Percentiles rank a stretch among this genome's conserved stretches.
phyloP scores from a whole-genome alignment of 2,797 vertebrate genomes.

The Gallinago nigripennis region DNA sequence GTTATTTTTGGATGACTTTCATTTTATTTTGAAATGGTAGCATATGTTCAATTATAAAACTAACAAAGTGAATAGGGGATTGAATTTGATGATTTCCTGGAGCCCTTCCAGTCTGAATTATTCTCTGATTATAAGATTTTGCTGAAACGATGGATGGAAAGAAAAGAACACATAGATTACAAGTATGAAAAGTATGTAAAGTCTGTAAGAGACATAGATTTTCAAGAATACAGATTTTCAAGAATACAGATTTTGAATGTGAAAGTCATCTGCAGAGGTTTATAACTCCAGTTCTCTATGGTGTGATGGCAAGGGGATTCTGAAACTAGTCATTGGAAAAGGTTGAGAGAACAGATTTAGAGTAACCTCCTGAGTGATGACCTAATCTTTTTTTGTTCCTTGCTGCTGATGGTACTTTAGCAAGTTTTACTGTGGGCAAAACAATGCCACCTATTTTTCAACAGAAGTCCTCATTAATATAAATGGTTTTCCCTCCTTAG shows the following conservation, averaged over 20 bases:
- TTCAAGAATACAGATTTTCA: not conserved
- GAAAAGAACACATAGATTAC: not conserved
- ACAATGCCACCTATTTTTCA: conserved; percentile 41
- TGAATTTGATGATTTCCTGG: not conserved
- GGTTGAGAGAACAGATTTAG: not conserved
- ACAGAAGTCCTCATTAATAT: conserved; percentile 27
- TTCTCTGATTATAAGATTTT: not conserved
- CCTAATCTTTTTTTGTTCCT: conserved; percentile 8
- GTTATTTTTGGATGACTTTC: not conserved
- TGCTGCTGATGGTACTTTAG: conserved; percentile 4
- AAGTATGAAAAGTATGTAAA: not conserved
- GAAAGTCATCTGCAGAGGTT: not conserved
- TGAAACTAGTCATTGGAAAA: not conserved
- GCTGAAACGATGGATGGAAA: not conserved
- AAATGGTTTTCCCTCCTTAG: not conserved
- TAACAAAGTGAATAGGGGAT: not conserved
- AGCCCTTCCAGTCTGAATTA: not conserved
- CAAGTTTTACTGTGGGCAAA: not conserved
- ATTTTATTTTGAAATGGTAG: not conserved
- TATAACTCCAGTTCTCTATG: not conserved
- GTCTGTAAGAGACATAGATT: not conserved
- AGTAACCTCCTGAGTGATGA: not conserved
- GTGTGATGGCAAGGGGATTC: not conserved
- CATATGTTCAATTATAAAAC: not conserved
- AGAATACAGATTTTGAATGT: not conserved